phyloP scores from a whole-genome alignment of 2,113 vertebrate genomes.

The Xiphophorus hellerii region DNA sequence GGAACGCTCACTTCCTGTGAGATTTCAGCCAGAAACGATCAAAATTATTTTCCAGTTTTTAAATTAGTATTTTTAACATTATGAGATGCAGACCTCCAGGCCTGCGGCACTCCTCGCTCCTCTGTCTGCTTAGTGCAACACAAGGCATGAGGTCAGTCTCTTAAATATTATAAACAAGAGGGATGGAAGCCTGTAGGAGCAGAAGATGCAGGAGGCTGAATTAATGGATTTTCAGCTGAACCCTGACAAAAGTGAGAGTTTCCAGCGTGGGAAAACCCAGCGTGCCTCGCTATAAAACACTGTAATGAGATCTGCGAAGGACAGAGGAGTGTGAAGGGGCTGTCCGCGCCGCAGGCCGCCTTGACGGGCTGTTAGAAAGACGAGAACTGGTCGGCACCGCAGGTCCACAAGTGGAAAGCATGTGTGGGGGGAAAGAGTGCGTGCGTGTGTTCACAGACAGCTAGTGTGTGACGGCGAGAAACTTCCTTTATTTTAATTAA shows the following conservation, averaged over 20 bases:
- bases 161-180: slow-evolving; percentile 35
- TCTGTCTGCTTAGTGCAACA: slow-evolving; percentile 17
- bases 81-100: slow-evolving; percentile 33
- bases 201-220: slow-evolving; percentile 24
- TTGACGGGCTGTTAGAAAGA: slow-evolving; percentile 69
- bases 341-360: slow-evolving; percentile 49
- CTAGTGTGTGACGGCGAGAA: slow-evolving; percentile 26
- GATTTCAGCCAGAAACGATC: slow-evolving; percentile 40
- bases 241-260: slow-evolving; percentile 47
- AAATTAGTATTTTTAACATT: slow-evolving; percentile 29
- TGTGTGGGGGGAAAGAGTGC: slow-evolving; percentile 26
- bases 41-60: slow-evolving; percentile 11
- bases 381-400: slow-evolving; percentile 48
- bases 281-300: slow-evolving; percentile 47
- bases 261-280: slow-evolving; percentile 60
- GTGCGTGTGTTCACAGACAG: slow-evolving; percentile 21
- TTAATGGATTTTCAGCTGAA: slow-evolving; percentile 51
- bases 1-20: slow-evolving; percentile 53
- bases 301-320: slow-evolving; percentile 67
- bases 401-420: slow-evolving; percentile 53
- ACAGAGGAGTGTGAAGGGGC: slow-evolving; percentile 58
- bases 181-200: slow-evolving; percentile 21
- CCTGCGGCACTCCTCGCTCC: background rate
- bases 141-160: slow-evolving; percentile 34
- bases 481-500: slow-evolving; percentile 50